Evolutionary conservation across 1,140 invertebrate species (phyloP).

Genomic region (Coelopa frigida): DNA sequence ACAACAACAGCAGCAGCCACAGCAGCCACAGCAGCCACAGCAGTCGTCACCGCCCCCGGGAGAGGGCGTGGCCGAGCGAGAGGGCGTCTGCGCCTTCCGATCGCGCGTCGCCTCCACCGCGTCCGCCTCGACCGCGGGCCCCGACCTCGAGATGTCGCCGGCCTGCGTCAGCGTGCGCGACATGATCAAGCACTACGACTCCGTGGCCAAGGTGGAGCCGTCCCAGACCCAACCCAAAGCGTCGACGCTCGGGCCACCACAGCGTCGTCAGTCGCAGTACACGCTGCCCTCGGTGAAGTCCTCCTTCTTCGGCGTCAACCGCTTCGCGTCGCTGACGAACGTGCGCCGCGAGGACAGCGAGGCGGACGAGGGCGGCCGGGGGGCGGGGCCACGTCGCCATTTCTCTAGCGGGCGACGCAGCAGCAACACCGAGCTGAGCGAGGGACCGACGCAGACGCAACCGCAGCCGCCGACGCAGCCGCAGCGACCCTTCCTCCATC

Average conservation of each 20-base stretch:
- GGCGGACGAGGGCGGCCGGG: background rate
- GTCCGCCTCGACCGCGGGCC: constrained; percentile 1
- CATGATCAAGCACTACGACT: constrained; percentile 12
- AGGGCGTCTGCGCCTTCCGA: too few species aligned
- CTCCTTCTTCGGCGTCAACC: constrained; percentile 8
- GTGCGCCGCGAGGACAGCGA: background rate
- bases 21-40: too few species aligned
- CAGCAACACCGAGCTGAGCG: background rate
- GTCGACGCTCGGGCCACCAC: background rate
- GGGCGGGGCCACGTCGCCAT: too few species aligned
- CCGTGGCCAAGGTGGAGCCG: constrained; percentile 1
- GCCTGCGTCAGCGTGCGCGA: constrained; percentile 11
- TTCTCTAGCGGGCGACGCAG: background rate
- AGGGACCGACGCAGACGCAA: too few species aligned
- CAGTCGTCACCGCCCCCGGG: too few species aligned
- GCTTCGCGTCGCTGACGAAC: constrained; percentile 2
- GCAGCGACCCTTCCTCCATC: background rate
- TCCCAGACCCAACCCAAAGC: background rate
- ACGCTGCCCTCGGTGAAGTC: constrained; percentile 4
- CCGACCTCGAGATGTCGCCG: constrained; percentile 6
- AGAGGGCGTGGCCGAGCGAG: too few species aligned
- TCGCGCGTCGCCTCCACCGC: too few species aligned
- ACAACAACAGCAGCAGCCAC: too few species aligned
- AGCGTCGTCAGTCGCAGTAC: constrained; percentile 5
- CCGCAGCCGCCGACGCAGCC: constrained; percentile 6